A percentile compares a stretch with the other conserved stretches of the same genome.
These are phyloP conservation scores for Platycercus adscitus DNA, from an alignment of 2,113 vertebrate genomes.

Conservation along the genomic window DNA sequence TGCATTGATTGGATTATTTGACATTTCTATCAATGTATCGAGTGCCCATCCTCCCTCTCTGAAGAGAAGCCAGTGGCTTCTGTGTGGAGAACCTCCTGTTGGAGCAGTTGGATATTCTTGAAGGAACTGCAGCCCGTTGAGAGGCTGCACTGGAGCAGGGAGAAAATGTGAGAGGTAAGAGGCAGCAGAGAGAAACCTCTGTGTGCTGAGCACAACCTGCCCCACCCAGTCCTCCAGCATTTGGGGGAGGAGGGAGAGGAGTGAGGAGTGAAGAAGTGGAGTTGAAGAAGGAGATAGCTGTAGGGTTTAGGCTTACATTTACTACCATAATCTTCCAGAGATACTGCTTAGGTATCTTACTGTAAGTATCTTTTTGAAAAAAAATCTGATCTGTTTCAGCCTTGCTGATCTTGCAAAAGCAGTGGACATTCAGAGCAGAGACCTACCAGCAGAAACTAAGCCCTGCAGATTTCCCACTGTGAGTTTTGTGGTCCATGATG, in stretches of 20 bases:
- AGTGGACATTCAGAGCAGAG: neutral
- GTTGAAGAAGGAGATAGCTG: neutral
- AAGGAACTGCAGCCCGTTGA: rapidly evolving
- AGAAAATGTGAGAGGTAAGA: neutral
- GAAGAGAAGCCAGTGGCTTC: neutral
- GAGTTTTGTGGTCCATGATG: neutral
- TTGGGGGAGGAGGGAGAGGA: neutral
- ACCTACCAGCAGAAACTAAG: neutral
- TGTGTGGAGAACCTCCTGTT: neutral
- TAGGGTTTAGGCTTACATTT: neutral
- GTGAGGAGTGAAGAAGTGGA: neutral
- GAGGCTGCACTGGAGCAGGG: neutral
- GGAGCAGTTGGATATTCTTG: neutral
- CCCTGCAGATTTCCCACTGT: neutral
- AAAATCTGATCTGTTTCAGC: neutral
- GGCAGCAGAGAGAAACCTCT: neutral
- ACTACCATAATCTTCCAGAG: neutral
- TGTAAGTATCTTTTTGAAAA: neutral
- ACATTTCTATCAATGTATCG: neutral
- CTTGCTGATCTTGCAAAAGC: neutral
- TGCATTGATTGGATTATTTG: neutral
- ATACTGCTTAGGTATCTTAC: neutral
- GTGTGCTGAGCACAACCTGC: rapidly evolving
- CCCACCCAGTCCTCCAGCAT: neutral
- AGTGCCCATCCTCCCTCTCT: neutral